These are phyloP conservation scores for Pangasius macronema DNA, from an alignment of 2,797 vertebrate species.

Conservation along the genomic window DNA sequence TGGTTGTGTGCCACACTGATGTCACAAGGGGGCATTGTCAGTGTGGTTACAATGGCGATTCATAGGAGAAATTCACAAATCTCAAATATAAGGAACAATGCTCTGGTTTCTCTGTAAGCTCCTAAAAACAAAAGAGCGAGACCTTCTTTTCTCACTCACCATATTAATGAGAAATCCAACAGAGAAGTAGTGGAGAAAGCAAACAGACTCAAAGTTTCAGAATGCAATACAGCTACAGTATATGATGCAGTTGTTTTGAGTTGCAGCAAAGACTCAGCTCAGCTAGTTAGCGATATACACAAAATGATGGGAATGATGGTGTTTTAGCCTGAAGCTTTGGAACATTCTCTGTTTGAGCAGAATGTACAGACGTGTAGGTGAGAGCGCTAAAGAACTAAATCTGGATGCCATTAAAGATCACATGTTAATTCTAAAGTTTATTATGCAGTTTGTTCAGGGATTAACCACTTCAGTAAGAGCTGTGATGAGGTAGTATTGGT, in stretches of 20 bases:
- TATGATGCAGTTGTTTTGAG: neutral
- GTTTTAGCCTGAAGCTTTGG: neutral
- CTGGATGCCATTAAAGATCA: neutral
- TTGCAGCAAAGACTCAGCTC: neutral
- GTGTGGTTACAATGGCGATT: neutral
- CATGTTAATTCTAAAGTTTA: no score
- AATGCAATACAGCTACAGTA: neutral
- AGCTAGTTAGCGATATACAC: neutral
- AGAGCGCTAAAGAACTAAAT: neutral
- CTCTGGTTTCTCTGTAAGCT: neutral
- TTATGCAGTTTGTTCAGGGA: neutral
- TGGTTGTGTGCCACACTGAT: neutral
- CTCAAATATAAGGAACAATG: neutral
- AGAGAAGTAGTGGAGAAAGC: neutral
- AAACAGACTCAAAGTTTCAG: neutral
- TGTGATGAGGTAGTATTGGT: neutral
- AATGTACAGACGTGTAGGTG: neutral
- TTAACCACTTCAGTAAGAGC: neutral
- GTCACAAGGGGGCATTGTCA: neutral
- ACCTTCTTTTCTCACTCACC: neutral
- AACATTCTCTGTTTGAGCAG: neutral
- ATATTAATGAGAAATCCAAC: neutral
- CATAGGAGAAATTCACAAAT: neutral
- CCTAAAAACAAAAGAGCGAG: neutral
- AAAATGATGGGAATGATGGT: neutral